phyloP scores from a whole-genome alignment of 2,888 invertebrate species.

The Lacanobia wlatinum region DNA sequence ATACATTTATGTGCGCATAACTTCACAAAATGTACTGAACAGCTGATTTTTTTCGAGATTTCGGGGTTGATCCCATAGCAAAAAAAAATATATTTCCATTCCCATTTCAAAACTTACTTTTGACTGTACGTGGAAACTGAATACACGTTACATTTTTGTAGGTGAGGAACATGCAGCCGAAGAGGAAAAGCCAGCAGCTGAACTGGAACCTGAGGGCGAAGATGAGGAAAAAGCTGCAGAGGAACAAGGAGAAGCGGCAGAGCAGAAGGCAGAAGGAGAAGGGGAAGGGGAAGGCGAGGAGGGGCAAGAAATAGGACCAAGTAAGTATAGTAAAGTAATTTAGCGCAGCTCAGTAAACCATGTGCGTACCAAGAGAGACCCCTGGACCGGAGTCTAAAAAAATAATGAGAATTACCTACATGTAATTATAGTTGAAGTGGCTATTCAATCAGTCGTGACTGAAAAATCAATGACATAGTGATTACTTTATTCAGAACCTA shows the following conservation, averaged over 20 bases:
- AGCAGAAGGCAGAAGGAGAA: conserved; percentile 60
- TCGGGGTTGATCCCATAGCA: too few relatives aligned
- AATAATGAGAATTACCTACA: too few relatives aligned
- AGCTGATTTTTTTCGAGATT: too few relatives aligned
- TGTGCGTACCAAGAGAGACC: too few relatives aligned
- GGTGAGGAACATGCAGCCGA: conserved; percentile 37
- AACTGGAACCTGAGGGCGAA: not conserved
- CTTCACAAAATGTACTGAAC: too few relatives aligned
- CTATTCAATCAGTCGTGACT: not conserved
- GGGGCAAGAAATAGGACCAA: conserved; percentile 75
- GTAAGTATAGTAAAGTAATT: conserved; percentile 9
- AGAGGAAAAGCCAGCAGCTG: conserved; percentile 25
- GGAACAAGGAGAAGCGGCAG: conserved; percentile 28
- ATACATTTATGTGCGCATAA: too few relatives aligned
- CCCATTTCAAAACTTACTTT: not conserved
- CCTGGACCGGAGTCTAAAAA: too few relatives aligned
- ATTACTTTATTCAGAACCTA: too few relatives aligned
- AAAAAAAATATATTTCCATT: too few relatives aligned
- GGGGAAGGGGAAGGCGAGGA: conserved; percentile 71
- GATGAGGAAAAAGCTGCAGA: conserved; percentile 70
- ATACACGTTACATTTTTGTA: not conserved
- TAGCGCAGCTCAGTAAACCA: too few relatives aligned
- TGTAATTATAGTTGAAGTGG: too few relatives aligned
- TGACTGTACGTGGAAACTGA: not conserved
- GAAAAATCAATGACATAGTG: not conserved